Conservation (phyloP, 2,888 invertebrate species). For the Pandemis cinnamomeana region DNA sequence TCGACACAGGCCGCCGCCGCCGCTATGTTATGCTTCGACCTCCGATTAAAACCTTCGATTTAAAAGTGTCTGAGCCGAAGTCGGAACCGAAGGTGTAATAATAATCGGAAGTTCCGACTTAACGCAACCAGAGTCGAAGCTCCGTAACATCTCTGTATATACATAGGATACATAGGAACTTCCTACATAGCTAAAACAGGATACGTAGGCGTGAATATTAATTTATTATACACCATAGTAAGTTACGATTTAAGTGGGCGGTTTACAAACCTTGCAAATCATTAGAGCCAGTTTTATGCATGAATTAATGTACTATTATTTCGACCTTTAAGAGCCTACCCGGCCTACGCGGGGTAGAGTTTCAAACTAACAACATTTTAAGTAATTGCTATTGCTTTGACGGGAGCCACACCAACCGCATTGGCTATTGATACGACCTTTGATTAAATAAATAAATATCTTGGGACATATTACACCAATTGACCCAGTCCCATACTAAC, state of each 20-base stretch:
- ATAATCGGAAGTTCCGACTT: no score
- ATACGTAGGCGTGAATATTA: background rate
- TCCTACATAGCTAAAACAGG: background rate
- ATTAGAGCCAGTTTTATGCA: background rate
- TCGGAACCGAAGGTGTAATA: no score
- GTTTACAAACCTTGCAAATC: background rate
- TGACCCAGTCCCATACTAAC: no score
- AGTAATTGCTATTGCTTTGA: constrained; percentile 24
- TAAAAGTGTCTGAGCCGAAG: no score
- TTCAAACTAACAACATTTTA: constrained; percentile 22
- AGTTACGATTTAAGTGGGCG: background rate
- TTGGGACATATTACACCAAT: no score
- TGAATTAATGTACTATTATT: constrained; percentile 2
- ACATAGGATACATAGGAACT: no score
- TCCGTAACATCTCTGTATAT: no score
- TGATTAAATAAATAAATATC: no score
- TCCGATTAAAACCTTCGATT: no score
- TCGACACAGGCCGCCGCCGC: no score
- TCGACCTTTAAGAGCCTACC: constrained; percentile 13
- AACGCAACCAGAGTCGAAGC: no score
- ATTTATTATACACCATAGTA: background rate
- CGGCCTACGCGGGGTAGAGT: constrained; percentile 2
- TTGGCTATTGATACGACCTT: background rate
- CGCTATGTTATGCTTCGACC: no score
- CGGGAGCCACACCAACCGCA: constrained; percentile 7